phyloP scores from a whole-genome alignment of 2,113 vertebrate genomes.

The Anguilla japonica region DNA sequence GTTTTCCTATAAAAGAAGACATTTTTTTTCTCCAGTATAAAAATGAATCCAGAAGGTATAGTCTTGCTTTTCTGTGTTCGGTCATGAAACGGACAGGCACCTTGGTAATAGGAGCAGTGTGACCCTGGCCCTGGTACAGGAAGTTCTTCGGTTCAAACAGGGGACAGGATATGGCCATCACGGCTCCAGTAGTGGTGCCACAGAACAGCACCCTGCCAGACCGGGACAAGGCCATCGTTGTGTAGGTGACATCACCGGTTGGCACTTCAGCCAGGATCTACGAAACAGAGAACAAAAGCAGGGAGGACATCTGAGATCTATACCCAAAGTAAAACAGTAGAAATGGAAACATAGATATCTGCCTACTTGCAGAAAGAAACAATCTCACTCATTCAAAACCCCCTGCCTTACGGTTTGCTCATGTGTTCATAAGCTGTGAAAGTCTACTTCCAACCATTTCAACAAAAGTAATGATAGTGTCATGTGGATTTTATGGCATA shows the following conservation, averaged over 20 bases:
- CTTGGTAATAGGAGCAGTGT: slow-evolving; percentile 83
- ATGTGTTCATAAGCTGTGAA: too few relatives aligned
- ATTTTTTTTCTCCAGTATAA: too few relatives aligned
- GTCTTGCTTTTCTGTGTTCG: neutral
- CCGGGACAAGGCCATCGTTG: slow-evolving; percentile 76
- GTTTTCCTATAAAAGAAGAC: too few relatives aligned
- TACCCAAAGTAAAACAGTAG: neutral
- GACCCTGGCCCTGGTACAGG: slow-evolving; percentile 78
- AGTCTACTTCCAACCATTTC: neutral
- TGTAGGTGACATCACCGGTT: slow-evolving; percentile 73
- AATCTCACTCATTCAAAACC: too few relatives aligned
- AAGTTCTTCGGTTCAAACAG: slow-evolving; percentile 76
- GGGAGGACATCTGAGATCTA: neutral
- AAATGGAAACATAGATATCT: too few relatives aligned
- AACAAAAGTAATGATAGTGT: neutral
- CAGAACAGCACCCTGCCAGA: slow-evolving; percentile 81
- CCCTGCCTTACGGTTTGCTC: too few relatives aligned
- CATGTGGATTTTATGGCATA: neutral
- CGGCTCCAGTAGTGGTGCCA: slow-evolving; percentile 81
- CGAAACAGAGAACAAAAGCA: slow-evolving; percentile 11
- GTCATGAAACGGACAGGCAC: slow-evolving; percentile 54
- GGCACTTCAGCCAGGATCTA: slow-evolving; percentile 82
- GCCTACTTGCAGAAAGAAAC: too few relatives aligned
- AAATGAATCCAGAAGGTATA: too few relatives aligned
- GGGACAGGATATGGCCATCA: slow-evolving; percentile 85